Conservation (phyloP, 2,888 invertebrate species). For the Tachina grossa region DNA sequence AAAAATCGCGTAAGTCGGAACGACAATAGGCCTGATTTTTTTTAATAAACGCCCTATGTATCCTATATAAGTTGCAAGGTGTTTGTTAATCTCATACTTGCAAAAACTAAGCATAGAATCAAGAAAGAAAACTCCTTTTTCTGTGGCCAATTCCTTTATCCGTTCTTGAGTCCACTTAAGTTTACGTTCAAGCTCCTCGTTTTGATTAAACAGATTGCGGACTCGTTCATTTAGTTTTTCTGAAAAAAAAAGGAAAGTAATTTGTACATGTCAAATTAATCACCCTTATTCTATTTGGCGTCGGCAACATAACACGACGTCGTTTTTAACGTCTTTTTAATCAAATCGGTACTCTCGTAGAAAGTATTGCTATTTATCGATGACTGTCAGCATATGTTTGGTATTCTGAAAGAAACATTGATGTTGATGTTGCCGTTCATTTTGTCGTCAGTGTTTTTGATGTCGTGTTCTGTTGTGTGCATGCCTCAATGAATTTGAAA, state of each 20-base stretch:
- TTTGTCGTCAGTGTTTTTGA: too few species aligned
- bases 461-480: too few species aligned
- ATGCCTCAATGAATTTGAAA: too few species aligned
- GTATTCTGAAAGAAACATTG: too few species aligned
- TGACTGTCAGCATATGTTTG: too few species aligned
- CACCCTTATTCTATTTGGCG: too few species aligned
- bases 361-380: too few species aligned
- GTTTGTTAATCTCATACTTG: conserved; percentile 79
- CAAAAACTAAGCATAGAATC: conserved; percentile 82
- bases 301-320: too few species aligned
- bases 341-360: too few species aligned
- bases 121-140: conserved; percentile 80
- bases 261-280: not conserved
- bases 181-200: conserved; percentile 78
- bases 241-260: conserved; percentile 66
- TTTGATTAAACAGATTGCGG: conserved; percentile 77
- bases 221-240: conserved; percentile 81
- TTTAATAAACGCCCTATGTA: conserved; percentile 48
- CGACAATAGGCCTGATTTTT: not conserved
- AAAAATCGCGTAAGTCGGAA: conserved; percentile 36
- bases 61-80: conserved; percentile 42
- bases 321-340: too few species aligned
- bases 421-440: too few species aligned
- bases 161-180: conserved; percentile 78
- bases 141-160: conserved; percentile 77